A percentile compares a stretch with the other conserved stretches of the same genome.
Conservation (phyloP, 2,888 invertebrate species). For the Carterocephalus palaemon region DNA sequence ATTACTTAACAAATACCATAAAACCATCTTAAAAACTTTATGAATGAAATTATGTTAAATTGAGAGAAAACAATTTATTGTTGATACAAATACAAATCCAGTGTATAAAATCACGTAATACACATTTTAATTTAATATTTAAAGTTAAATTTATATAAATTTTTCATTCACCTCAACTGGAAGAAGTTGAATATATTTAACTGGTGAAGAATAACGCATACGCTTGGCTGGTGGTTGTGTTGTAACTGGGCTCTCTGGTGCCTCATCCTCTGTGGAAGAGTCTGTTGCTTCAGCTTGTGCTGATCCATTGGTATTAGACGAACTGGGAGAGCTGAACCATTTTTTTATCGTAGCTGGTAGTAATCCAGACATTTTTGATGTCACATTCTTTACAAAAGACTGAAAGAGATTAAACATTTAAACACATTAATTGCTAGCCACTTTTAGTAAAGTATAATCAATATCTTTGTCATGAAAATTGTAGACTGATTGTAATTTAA, state of each 20-base stretch:
- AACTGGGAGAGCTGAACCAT: slow-evolving; percentile 68
- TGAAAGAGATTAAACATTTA: slow-evolving; percentile 52
- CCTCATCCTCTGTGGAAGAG: slow-evolving; percentile 64
- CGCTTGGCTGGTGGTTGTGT: slow-evolving; percentile 71
- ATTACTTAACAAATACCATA: too few relatives aligned
- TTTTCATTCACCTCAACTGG: slow-evolving; percentile 48
- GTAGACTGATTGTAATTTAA: too few relatives aligned
- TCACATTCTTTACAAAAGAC: slow-evolving; percentile 85
- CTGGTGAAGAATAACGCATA: slow-evolving; percentile 44
- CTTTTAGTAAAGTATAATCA: too few relatives aligned
- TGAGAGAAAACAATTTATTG: not conserved
- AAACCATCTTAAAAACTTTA: too few relatives aligned
- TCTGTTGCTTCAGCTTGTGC: slow-evolving; percentile 57
- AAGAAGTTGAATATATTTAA: slow-evolving; percentile 36
- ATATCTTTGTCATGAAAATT: too few relatives aligned
- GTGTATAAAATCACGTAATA: too few relatives aligned
- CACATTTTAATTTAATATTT: not conserved
- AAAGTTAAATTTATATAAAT: not conserved
- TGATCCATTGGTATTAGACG: slow-evolving; percentile 61
- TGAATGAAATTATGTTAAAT: too few relatives aligned
- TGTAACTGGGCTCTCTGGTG: slow-evolving; percentile 38
- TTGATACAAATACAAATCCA: too few relatives aligned
- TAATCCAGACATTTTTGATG: slow-evolving; percentile 80
- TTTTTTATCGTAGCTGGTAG: slow-evolving; percentile 80
- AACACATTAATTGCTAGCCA: too few relatives aligned